Percentiles rank a stretch among this genome's conserved stretches.
phyloP scores from a whole-genome alignment of 2,113 vertebrate species.

The Propithecus coquereli region DNA sequence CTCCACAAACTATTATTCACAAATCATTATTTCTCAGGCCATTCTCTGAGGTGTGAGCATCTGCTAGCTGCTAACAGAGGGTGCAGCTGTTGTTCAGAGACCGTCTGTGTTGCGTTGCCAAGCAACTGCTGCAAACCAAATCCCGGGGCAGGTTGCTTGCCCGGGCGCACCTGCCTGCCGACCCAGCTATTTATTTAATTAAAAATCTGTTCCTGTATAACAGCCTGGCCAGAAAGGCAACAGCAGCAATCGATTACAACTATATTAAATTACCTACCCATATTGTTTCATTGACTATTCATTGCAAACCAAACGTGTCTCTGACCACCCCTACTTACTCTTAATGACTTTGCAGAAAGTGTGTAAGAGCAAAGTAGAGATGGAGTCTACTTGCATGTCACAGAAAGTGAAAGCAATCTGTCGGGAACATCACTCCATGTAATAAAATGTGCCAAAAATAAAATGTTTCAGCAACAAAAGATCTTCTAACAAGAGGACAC shows the following conservation, averaged over 20 bases:
- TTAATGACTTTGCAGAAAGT: slow-evolving; percentile 57
- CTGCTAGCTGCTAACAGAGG: slow-evolving; percentile 63
- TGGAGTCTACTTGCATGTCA: slow-evolving; percentile 4
- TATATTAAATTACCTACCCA: slow-evolving; percentile 67
- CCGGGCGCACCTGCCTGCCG: slow-evolving; percentile 73
- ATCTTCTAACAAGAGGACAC: not conserved
- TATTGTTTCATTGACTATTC: slow-evolving; percentile 69
- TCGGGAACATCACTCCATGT: not conserved
- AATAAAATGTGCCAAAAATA: slow-evolving; percentile 22
- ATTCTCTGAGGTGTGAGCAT: slow-evolving; percentile 72
- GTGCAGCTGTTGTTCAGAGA: slow-evolving; percentile 72
- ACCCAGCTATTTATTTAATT: slow-evolving; percentile 77
- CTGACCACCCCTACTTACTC: not conserved
- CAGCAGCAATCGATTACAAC: slow-evolving; percentile 60
- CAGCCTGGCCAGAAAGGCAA: slow-evolving; percentile 28
- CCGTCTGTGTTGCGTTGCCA: slow-evolving; percentile 61
- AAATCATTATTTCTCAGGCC: slow-evolving; percentile 59
- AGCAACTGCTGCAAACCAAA: slow-evolving; percentile 76
- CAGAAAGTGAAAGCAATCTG: not conserved
- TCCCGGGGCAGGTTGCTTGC: slow-evolving; percentile 69
- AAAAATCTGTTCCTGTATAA: slow-evolving; percentile 70
- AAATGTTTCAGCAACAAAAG: slow-evolving; percentile 24
- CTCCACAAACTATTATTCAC: not conserved
- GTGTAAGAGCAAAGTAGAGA: not conserved
- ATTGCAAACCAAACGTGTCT: slow-evolving; percentile 37